These are phyloP conservation scores for Styela clava DNA, from an alignment of 23 tunicate genomes.

Conservation along the genomic window DNA sequence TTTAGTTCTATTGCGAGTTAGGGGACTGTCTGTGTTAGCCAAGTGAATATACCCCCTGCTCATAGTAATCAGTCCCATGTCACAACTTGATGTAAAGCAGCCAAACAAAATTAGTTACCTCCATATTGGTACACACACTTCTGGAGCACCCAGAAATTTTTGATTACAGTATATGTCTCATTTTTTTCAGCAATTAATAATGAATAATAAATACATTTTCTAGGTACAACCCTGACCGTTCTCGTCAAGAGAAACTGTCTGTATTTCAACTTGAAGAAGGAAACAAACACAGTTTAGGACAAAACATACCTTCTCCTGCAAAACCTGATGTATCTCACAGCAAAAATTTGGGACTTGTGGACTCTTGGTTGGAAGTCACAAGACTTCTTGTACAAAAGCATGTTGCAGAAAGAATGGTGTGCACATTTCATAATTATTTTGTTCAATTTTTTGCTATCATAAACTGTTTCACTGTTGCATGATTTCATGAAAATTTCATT, in stretches of 20 bases:
- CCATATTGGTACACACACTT: no score
- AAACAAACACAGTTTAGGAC: slow-evolving; percentile 19
- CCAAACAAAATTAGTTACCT: no score
- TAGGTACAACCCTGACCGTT: slow-evolving; percentile 51
- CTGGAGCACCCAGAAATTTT: no score
- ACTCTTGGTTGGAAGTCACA: slow-evolving; percentile 71
- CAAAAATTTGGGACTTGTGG: slow-evolving; percentile 61
- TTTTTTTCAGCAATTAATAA: no score
- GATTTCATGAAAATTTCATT: no score
- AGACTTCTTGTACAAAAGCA: slow-evolving; percentile 65
- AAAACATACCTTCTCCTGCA: slow-evolving; percentile 25
- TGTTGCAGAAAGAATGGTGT: slow-evolving; percentile 61
- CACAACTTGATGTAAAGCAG: no score
- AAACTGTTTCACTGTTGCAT: background rate
- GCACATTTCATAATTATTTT: background rate
- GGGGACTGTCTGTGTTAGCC: no score
- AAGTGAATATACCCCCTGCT: no score
- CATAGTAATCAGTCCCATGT: no score
- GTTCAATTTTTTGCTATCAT: background rate
- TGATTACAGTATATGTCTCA: no score
- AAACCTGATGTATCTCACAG: slow-evolving; percentile 49
- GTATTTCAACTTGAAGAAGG: slow-evolving; percentile 24
- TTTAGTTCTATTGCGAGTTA: no score
- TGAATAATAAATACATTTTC: no score
- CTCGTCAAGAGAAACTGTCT: slow-evolving; percentile 55